These are phyloP conservation scores for Sebastes kiyomatsui DNA, from an alignment of 2,797 vertebrate species.

Conservation along the genomic window DNA sequence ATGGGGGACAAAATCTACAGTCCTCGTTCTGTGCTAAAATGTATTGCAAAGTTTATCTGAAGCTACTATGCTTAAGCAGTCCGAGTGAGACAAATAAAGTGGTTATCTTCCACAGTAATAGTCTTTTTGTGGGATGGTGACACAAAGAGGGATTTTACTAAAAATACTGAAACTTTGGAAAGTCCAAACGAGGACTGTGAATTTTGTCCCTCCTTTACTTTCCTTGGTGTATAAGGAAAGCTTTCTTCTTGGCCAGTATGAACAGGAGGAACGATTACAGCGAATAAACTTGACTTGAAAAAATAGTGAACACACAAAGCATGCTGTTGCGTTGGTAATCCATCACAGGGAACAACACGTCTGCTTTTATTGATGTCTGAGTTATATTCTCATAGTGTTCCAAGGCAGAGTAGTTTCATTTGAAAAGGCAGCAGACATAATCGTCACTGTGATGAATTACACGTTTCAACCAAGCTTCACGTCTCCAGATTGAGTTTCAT, in stretches of 20 bases:
- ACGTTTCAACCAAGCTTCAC: neutral
- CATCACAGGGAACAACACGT: neutral
- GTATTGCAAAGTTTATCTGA: neutral
- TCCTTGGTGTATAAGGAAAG: neutral
- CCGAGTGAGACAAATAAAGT: too few relatives aligned
- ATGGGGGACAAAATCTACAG: too few relatives aligned
- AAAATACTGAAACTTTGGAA: neutral
- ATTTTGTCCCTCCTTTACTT: neutral
- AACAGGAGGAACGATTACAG: neutral
- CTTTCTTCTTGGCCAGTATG: neutral
- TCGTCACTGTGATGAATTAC: neutral
- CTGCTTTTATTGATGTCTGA: neutral
- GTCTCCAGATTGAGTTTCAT: neutral
- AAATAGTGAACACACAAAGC: neutral
- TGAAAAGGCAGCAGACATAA: neutral
- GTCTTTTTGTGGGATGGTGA: too few relatives aligned
- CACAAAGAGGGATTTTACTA: neutral
- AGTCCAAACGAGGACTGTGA: neutral
- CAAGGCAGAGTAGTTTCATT: neutral
- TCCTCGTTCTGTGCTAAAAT: neutral
- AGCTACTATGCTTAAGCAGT: neutral
- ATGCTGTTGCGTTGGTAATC: neutral
- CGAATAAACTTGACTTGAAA: neutral
- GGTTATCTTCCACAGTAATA: neutral
- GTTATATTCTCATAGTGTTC: neutral